Evolutionary conservation across 2,113 vertebrate genomes (phyloP).

Genomic region (Thunnus maccoyii): DNA sequence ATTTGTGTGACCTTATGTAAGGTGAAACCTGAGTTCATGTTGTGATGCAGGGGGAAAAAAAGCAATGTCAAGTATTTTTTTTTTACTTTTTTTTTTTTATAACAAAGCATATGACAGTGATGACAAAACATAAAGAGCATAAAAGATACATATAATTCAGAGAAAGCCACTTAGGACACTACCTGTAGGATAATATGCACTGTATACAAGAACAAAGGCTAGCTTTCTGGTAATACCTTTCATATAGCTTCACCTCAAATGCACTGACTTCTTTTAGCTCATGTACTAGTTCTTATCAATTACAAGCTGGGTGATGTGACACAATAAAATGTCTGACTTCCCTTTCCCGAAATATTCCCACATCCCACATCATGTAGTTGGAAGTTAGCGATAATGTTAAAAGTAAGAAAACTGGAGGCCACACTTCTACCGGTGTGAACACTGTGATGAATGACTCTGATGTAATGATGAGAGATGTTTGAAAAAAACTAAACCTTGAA

Average conservation of each 20-base stretch:
- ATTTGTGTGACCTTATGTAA: too few species aligned
- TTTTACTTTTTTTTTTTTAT: constrained; percentile 47
- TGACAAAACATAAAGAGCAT: constrained; percentile 34
- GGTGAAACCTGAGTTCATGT: too few species aligned
- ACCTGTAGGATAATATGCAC: constrained; percentile 16
- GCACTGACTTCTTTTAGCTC: neutral
- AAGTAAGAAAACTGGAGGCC: neutral
- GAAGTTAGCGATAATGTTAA: neutral
- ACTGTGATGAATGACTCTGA: constrained; percentile 4
- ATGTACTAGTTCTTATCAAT: neutral
- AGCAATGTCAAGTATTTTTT: too few species aligned
- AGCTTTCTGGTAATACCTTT: neutral
- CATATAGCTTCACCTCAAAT: neutral
- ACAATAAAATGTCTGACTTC: neutral
- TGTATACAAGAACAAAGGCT: neutral
- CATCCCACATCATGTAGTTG: neutral
- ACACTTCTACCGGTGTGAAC: neutral
- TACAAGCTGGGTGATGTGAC: neutral
- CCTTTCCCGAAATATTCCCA: neutral
- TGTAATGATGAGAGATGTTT: neutral
- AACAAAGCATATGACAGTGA: constrained; percentile 48
- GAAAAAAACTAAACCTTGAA: constrained; percentile 26
- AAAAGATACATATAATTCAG: constrained; percentile 38
- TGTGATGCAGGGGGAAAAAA: too few species aligned
- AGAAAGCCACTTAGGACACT: neutral